These are phyloP conservation scores for Alethe diademata DNA, from an alignment of 2,113 vertebrate genomes.

Conservation along the genomic window DNA sequence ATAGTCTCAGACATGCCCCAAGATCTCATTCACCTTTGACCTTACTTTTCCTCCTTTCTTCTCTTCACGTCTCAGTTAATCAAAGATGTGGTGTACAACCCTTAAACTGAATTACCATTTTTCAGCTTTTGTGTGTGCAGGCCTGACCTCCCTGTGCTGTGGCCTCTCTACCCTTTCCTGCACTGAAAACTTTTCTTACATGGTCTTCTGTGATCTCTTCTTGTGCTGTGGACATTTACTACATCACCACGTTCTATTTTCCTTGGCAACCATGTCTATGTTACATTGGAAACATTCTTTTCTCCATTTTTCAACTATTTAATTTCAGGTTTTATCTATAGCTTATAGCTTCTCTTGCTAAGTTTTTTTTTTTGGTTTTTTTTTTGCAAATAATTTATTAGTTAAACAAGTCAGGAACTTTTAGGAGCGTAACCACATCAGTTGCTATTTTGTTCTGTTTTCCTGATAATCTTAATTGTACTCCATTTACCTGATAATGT, in stretches of 20 bases:
- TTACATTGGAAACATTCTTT: not conserved
- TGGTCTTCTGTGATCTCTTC: not conserved
- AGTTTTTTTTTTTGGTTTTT: not conserved
- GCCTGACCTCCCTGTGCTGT: not conserved
- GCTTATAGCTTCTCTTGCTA: not conserved
- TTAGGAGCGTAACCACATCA: not conserved
- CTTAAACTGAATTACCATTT: not conserved
- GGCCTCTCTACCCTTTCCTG: not conserved
- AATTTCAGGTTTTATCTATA: not conserved
- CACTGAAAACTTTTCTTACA: not conserved
- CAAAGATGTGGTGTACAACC: fast-evolving
- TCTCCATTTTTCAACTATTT: not conserved
- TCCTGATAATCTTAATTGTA: not conserved
- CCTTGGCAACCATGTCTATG: not conserved
- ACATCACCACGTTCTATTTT: not conserved
- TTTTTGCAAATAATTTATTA: not conserved
- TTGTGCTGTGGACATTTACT: not conserved
- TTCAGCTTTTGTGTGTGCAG: not conserved
- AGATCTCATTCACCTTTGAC: not conserved
- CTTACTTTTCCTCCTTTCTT: not conserved
- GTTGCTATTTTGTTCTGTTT: not conserved
- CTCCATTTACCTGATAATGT: not conserved
- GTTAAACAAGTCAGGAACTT: not conserved
- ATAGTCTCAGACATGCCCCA: not conserved
- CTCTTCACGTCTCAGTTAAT: not conserved